Base-by-base conservation (phyloP, 2,113 vertebrate species). In the Pelecanoides urinatrix region DNA sequence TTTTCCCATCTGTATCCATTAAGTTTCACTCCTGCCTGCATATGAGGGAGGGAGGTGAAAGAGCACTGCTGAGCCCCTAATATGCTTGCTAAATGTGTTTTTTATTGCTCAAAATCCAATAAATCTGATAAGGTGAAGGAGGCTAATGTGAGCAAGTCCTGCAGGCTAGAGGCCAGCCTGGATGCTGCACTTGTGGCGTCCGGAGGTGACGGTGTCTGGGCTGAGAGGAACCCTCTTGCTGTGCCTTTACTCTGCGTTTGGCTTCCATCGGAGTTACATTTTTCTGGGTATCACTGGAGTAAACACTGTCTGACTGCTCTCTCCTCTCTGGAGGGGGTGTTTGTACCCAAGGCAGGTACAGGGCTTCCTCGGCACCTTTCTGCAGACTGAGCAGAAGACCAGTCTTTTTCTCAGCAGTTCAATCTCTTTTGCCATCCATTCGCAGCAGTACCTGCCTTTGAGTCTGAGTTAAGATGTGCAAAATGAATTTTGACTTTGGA, bases 101-200 rank as follows among this genome's bases (percentile, higher is more conserved):
- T 96, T 94, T 90, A 96, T 94, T 90, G 91, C 86, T 92, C 68
- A 77, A 93, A 90, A 95, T 74, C 67, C 90, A 90, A 93, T 94
- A 92, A 89, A 92, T 91, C 73, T 22, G 2, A 44, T 61, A 32
- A 88, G 79, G 70, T 93, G 92, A 77, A 86, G 76, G 38, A 97
- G 61, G 76, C 45, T 92, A 86, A 94, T 67, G 90, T 0, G 18
- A 71, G 65, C 34, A 45, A 59, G 59, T 78, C 68, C 73, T 75
- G 62, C 22, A 56, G 84, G 90, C 87, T 67, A 40, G 67, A 75
- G 66, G 77, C 81, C 74, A 92, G 87, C 44, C 44, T 0, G 0
- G 40, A 58, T 66, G 68, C 40, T 0, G 23, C 17, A 4, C 32
- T n/a, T 21, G 8, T 6, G 7, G 53, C 62, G 58, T 63, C 40